phyloP scores from a whole-genome alignment of 2,797 vertebrate genomes.

The Amphiprion clarkii region DNA sequence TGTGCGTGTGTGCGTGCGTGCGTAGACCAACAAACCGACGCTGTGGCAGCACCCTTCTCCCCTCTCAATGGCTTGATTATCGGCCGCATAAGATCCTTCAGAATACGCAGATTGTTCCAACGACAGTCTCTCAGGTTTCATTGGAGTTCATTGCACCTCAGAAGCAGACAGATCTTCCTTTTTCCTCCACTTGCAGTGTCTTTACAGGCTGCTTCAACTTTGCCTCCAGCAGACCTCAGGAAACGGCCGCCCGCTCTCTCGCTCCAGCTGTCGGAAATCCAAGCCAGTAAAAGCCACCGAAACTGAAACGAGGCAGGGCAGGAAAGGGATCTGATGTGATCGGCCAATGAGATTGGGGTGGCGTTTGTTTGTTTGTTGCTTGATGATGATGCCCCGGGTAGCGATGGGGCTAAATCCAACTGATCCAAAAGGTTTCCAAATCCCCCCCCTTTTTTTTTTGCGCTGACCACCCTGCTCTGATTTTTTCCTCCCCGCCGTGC shows the following conservation, averaged over 20 bases:
- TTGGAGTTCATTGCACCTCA: constrained; percentile 29
- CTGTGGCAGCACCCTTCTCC: constrained; percentile 65
- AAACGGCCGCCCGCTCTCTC: constrained; percentile 40
- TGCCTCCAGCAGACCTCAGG: constrained; percentile 40
- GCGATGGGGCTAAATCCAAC: constrained; percentile 67
- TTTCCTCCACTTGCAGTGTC: constrained; percentile 38
- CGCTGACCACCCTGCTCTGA: constrained; percentile 36
- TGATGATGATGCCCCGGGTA: constrained; percentile 34
- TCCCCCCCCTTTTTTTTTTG: constrained; percentile 19
- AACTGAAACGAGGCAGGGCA: constrained; percentile 55
- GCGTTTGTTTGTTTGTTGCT: constrained; percentile 5
- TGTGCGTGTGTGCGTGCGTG: constrained; percentile 67
- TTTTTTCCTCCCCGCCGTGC: constrained; percentile 23
- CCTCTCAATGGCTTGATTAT: constrained; percentile 55
- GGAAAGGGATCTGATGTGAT: constrained; percentile 54
- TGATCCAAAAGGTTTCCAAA: constrained; percentile 58
- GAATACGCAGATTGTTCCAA: constrained; percentile 41
- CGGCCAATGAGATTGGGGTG: constrained; percentile 46
- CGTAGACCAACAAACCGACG: constrained; percentile 68
- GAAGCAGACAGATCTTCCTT: background rate
- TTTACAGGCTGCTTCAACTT: constrained; percentile 60
- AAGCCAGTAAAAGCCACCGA: constrained; percentile 55
- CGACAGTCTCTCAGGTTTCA: constrained; percentile 18
- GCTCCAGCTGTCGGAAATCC: constrained; percentile 77
- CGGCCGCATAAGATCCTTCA: constrained; percentile 56